Evolutionary conservation across 2,113 vertebrate genomes (phyloP).

Genomic region (Panurus biarmicus): DNA sequence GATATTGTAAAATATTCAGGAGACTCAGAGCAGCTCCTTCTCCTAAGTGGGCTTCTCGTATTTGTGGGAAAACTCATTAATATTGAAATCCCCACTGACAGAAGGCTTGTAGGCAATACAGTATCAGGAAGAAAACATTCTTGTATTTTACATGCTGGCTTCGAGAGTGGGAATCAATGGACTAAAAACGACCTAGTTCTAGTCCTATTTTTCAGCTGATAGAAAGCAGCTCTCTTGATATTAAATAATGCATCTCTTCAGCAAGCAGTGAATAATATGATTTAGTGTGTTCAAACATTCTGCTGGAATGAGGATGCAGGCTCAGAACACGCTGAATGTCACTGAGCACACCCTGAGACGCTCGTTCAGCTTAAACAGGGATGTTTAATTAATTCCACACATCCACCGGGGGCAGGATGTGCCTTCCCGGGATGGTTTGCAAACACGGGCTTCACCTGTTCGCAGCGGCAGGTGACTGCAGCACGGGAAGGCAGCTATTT

Average conservation of each 20-base stretch:
- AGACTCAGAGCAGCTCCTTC: neutral
- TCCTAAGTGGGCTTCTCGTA: neutral
- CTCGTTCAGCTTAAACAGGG: neutral
- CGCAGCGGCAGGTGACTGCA: neutral
- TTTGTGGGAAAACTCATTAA: neutral
- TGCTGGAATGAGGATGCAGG: neutral
- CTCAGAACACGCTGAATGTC: neutral
- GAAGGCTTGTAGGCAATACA: neutral
- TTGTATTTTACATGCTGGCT: neutral
- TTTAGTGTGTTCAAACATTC: constrained; percentile 12
- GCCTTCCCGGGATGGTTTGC: neutral
- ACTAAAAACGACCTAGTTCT: neutral
- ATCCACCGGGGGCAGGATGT: neutral
- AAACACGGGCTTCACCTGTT: neutral
- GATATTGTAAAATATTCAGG: neutral
- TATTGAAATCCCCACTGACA: neutral
- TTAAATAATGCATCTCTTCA: constrained; percentile 6
- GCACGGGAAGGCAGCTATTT: neutral
- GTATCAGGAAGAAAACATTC: neutral
- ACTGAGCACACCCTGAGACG: neutral
- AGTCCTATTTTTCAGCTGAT: constrained; percentile 9
- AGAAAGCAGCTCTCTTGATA: neutral
- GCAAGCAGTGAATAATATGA: neutral
- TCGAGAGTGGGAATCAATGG: neutral
- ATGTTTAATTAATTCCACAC: neutral